A percentile compares a stretch with the other conserved stretches of the same genome.
Conservation (phyloP, 2,113 vertebrate genomes). For the Sitta europaea region DNA sequence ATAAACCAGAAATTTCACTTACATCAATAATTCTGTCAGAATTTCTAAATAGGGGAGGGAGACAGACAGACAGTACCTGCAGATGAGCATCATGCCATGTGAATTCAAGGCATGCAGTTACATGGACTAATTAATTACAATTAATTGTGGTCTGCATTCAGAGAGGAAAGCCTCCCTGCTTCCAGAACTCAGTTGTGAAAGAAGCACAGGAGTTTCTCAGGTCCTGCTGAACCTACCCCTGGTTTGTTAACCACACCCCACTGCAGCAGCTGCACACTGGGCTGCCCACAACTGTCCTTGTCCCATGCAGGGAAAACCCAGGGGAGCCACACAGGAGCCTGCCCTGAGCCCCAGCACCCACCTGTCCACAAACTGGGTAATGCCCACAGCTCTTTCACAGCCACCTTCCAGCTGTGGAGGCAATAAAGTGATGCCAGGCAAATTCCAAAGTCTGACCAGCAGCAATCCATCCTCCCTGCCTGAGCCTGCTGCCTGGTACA, state of each 20-base stretch:
- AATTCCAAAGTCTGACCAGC: not conserved
- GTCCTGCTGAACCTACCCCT: not conserved
- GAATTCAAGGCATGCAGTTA: not conserved
- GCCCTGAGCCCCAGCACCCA: not conserved
- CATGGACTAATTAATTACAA: not conserved
- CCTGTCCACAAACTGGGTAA: not conserved
- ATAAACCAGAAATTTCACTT: not conserved
- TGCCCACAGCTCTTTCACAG: not conserved
- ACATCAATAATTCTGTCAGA: not conserved
- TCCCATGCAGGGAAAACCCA: not conserved
- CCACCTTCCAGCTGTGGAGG: not conserved
- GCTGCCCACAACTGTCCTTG: not conserved
- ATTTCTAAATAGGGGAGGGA: not conserved
- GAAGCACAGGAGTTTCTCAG: not conserved
- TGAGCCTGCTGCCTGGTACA: accelerated
- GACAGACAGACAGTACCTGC: not conserved
- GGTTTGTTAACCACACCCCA: not conserved
- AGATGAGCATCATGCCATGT: not conserved
- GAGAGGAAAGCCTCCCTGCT: not conserved
- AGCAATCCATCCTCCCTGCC: not conserved
- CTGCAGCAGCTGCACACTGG: not conserved
- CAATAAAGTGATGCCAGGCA: not conserved
- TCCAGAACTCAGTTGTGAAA: not conserved
- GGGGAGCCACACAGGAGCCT: not conserved
- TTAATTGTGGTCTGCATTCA: not conserved